Evolutionary conservation across 2,797 vertebrate species (phyloP).

Genomic region (Distichodus sexfasciatus): DNA sequence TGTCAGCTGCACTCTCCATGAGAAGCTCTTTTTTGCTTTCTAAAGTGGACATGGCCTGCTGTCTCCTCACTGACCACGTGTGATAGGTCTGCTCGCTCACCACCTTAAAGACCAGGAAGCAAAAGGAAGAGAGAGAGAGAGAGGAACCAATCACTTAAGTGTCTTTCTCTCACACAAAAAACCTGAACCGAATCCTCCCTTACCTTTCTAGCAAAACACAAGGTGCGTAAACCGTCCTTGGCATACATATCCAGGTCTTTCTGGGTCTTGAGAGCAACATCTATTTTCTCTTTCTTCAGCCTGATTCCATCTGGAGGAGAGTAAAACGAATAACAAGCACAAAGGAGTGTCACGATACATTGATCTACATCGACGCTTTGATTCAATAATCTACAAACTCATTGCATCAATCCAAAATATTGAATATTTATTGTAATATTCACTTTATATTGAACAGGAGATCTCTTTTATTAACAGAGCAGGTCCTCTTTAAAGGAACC

Average conservation of each 20-base stretch:
- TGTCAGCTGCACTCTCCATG: slow-evolving; percentile 77
- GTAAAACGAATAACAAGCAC: background rate
- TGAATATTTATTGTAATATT: too few species aligned
- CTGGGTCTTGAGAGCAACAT: slow-evolving; percentile 78
- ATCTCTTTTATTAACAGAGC: too few species aligned
- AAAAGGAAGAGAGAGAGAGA: slow-evolving; percentile 10
- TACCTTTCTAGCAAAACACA: slow-evolving; percentile 93
- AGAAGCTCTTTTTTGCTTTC: slow-evolving; percentile 85
- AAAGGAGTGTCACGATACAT: too few species aligned
- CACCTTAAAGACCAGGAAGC: slow-evolving; percentile 68
- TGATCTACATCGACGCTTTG: too few species aligned
- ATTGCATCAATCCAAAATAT: too few species aligned
- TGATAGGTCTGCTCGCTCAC: slow-evolving; percentile 79
- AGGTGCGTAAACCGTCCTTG: slow-evolving; percentile 84
- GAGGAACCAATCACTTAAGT: background rate
- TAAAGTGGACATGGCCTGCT: slow-evolving; percentile 80
- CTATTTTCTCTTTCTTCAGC: slow-evolving; percentile 65
- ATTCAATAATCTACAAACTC: too few species aligned
- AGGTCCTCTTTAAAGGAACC: too few species aligned
- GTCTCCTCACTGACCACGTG: slow-evolving; percentile 80
- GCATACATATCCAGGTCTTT: slow-evolving; percentile 86
- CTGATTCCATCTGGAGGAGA: background rate
- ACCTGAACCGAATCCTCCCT: background rate
- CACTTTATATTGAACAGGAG: too few species aligned
- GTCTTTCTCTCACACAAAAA: background rate